phyloP scores from a whole-genome alignment of 2,797 vertebrate genomes.

The Acanthornis magna region DNA sequence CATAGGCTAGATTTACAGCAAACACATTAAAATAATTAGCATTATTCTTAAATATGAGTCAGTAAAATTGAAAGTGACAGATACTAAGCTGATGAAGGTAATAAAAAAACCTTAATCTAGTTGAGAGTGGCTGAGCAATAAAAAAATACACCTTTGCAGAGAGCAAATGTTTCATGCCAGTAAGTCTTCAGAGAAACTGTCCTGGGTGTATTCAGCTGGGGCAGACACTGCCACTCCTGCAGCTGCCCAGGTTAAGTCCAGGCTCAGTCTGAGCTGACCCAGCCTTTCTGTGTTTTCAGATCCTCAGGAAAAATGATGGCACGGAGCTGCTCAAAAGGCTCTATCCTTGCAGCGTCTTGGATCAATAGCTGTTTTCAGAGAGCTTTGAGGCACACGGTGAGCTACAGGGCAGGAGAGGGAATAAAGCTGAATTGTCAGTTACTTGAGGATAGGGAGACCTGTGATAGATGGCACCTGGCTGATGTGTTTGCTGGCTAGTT shows the following conservation, averaged over 20 bases:
- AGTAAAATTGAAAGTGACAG: slow-evolving; percentile 57
- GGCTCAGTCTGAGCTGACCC: neutral
- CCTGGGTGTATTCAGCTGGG: neutral
- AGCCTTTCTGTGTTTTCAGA: neutral
- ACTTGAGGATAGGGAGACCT: slow-evolving; percentile 8
- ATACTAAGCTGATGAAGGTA: slow-evolving; percentile 36
- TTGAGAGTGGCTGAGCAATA: slow-evolving; percentile 13
- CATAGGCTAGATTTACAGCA: slow-evolving; percentile 49
- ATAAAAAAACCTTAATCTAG: slow-evolving; percentile 45
- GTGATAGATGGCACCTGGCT: slow-evolving; percentile 41
- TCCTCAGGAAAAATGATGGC: slow-evolving; percentile 22
- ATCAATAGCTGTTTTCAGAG: slow-evolving; percentile 63
- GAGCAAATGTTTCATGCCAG: slow-evolving; percentile 5
- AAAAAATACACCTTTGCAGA: slow-evolving; percentile 33
- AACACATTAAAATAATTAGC: slow-evolving; percentile 65
- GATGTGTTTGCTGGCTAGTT: neutral
- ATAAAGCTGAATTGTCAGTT: slow-evolving; percentile 60
- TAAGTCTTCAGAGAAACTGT: neutral
- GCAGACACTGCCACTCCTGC: neutral
- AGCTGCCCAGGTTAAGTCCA: neutral
- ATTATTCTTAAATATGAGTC: slow-evolving; percentile 61
- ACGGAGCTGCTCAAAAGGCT: slow-evolving; percentile 4
- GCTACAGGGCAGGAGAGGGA: slow-evolving; percentile 16
- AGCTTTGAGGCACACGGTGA: slow-evolving; percentile 5
- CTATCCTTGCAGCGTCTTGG: neutral